Percentiles rank a stretch among this genome's conserved stretches.
These are phyloP conservation scores for Dromaius novaehollandiae DNA, from an alignment of 2,113 vertebrate genomes.

Conservation along the genomic window DNA sequence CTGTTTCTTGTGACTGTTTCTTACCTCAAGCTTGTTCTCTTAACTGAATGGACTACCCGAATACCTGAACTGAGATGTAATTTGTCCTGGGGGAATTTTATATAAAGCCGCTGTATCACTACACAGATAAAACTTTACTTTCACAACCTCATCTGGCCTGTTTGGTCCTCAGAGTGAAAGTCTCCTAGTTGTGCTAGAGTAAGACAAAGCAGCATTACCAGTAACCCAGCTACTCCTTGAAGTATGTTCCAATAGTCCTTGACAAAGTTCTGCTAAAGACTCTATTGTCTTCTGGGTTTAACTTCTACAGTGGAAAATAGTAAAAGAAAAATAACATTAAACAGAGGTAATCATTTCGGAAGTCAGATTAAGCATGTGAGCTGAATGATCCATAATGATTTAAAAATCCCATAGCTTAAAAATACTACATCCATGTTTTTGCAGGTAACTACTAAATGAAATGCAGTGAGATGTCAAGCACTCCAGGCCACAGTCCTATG, in stretches of 20 bases:
- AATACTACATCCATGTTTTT: not conserved
- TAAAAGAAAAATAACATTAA: not conserved
- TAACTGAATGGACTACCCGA: not conserved
- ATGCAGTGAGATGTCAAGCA: not conserved
- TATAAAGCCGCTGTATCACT: not conserved
- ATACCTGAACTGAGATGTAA: not conserved
- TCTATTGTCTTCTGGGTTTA: not conserved
- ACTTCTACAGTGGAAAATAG: not conserved
- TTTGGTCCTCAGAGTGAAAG: not conserved
- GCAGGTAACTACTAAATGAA: not conserved
- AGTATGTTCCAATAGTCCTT: not conserved
- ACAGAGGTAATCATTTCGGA: not conserved
- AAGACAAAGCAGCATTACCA: not conserved
- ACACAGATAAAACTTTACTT: not conserved
- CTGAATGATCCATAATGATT: not conserved
- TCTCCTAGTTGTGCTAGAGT: not conserved
- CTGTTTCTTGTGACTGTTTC: not conserved
- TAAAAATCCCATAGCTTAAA: not conserved
- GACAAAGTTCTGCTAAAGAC: not conserved
- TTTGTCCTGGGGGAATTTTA: not conserved
- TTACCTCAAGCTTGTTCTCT: not conserved
- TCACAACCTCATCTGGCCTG: not conserved
- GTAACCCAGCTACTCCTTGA: not conserved
- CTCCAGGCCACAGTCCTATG: not conserved
- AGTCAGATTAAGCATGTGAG: not conserved